Conservation (phyloP, 2,797 vertebrate genomes). For the Crax fasciolata region DNA sequence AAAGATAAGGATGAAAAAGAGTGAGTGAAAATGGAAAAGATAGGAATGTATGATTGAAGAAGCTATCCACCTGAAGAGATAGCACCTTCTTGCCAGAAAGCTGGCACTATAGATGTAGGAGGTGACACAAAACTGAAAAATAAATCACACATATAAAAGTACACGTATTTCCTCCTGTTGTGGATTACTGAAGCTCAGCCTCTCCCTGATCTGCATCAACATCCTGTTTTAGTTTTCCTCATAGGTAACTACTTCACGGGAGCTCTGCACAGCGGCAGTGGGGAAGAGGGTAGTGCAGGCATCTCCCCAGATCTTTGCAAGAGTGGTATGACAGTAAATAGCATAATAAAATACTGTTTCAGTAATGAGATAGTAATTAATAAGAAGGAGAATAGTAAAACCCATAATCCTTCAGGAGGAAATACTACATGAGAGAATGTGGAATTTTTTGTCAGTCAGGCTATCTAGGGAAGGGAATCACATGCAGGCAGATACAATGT, state of each 20-base stretch:
- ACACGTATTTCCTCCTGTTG: rapidly evolving
- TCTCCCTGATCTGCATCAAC: background rate
- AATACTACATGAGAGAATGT: background rate
- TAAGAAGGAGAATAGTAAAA: background rate
- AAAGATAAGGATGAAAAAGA: background rate
- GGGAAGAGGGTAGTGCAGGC: background rate
- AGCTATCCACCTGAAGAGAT: background rate
- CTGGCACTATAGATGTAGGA: background rate
- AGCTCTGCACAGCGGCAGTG: background rate
- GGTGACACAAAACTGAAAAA: background rate
- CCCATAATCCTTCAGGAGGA: background rate
- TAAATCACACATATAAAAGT: background rate
- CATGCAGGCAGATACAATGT: background rate
- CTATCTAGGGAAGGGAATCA: background rate
- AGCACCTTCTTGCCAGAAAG: background rate
- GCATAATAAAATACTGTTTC: background rate
- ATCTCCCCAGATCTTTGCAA: background rate
- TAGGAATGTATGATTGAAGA: background rate
- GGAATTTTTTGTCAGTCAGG: background rate
- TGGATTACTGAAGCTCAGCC: background rate
- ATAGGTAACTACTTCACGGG: background rate
- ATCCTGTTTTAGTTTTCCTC: background rate
- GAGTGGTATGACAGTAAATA: background rate
- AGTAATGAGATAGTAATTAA: background rate
- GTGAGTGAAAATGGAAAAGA: background rate